Percentiles rank a stretch among this genome's conserved stretches.
Evolutionary conservation across 2,888 invertebrate genomes (phyloP).

Genomic region (Polylopha cassiicola): DNA sequence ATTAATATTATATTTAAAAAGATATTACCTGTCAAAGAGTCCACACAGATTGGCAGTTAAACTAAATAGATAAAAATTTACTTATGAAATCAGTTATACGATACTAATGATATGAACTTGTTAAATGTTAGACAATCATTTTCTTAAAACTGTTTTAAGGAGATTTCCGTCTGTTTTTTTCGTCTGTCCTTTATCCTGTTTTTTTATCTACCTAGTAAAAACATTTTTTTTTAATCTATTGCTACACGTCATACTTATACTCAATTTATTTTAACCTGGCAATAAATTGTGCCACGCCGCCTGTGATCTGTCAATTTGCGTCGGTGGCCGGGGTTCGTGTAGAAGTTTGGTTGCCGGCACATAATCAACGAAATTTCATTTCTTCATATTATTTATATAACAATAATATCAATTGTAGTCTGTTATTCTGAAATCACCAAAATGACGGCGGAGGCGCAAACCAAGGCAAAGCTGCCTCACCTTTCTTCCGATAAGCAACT

Average conservation of each 20-base stretch:
- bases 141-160: constrained; percentile 12
- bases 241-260: constrained; percentile 16
- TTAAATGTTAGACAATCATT: too few species aligned
- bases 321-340: constrained; percentile 26
- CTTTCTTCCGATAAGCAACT: constrained; percentile 72
- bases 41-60: too few species aligned
- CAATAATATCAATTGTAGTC: too few species aligned
- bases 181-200: constrained; percentile 19
- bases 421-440: too few species aligned
- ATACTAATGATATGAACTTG: too few species aligned
- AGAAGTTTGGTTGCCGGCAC: constrained; percentile 63
- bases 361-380: constrained; percentile 32
- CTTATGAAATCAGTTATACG: too few species aligned
- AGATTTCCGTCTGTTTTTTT: constrained; percentile 14
- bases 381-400: too few species aligned
- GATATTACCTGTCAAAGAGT: too few species aligned
- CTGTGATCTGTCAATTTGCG: constrained; percentile 49
- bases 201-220: constrained; percentile 11
- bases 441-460: constrained; percentile 63
- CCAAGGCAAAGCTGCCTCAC: constrained; percentile 56
- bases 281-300: constrained; percentile 57
- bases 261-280: constrained; percentile 26
- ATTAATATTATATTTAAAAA: too few species aligned
- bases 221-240: not conserved
- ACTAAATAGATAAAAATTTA: too few species aligned